Percentiles rank a stretch among this genome's conserved stretches.
These are phyloP conservation scores for Cataglyphis cursor DNA, from an alignment of 2,888 invertebrate species.

Conservation along the genomic window DNA sequence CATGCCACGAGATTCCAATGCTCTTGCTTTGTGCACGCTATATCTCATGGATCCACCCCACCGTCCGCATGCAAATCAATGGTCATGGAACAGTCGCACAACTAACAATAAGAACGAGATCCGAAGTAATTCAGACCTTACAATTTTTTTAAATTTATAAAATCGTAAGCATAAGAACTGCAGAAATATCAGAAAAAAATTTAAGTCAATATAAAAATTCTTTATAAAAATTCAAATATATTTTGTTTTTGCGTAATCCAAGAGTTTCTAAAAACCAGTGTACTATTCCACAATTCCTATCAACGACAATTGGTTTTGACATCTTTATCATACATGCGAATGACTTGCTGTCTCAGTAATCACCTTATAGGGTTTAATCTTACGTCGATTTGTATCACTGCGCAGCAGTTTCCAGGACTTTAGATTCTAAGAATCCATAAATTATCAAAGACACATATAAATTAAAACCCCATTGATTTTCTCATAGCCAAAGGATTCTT, in stretches of 20 bases:
- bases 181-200: not conserved
- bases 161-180: not conserved
- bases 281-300: not conserved
- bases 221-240: not conserved
- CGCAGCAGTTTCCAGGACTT: not conserved
- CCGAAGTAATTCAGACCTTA: not conserved
- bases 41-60: conserved; percentile 6
- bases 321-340: not conserved
- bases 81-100: not conserved
- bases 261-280: not conserved
- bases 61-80: conserved; percentile 32
- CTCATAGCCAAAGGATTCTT: not conserved
- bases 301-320: not conserved
- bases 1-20: conserved; percentile 32
- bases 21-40: conserved; percentile 1
- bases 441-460: not conserved
- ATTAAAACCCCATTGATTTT: not conserved
- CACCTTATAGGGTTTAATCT: not conserved
- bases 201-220: not conserved
- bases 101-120: not conserved
- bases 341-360: not conserved
- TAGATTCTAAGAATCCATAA: not conserved
- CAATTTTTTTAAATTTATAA: not conserved
- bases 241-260: not conserved
- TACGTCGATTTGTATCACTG: not conserved